Evolutionary conservation across 2,113 vertebrate genomes (phyloP).

Genomic region (Lepus americanus): DNA sequence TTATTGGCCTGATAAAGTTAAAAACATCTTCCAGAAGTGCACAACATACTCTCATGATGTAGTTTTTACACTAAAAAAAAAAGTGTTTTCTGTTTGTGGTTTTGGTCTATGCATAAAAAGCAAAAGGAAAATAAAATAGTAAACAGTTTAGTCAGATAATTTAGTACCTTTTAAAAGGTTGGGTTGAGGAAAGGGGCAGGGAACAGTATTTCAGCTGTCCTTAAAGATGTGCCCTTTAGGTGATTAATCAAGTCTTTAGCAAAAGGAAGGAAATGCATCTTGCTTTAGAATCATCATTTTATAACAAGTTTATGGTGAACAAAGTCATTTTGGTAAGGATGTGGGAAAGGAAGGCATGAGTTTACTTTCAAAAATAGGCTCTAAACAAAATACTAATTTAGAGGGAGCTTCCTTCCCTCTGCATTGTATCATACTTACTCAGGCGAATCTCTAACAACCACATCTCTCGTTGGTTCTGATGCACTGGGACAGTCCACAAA

Average conservation of each 20-base stretch:
- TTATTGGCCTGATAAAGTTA: slow-evolving; percentile 34
- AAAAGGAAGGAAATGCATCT: slow-evolving; percentile 74
- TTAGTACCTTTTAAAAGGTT: slow-evolving; percentile 62
- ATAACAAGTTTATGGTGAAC: slow-evolving; percentile 56
- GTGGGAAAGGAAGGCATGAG: slow-evolving; percentile 73
- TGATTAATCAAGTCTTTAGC: slow-evolving; percentile 61
- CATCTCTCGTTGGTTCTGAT: neutral
- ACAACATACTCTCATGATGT: neutral
- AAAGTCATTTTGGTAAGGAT: slow-evolving; percentile 76
- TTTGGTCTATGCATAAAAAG: slow-evolving; percentile 50
- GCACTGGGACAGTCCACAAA: neutral
- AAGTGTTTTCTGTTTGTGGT: slow-evolving; percentile 32
- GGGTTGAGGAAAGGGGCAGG: neutral
- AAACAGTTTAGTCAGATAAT: slow-evolving; percentile 58
- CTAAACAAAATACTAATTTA: slow-evolving; percentile 45
- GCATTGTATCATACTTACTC: neutral
- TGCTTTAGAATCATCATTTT: slow-evolving; percentile 53
- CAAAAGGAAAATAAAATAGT: slow-evolving; percentile 52
- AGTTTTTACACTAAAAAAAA: neutral
- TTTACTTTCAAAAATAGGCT: slow-evolving; percentile 71
- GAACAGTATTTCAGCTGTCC: slow-evolving; percentile 12
- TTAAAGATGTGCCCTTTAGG: slow-evolving; percentile 46
- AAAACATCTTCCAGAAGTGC: slow-evolving; percentile 36
- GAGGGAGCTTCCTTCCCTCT: slow-evolving; percentile 29
- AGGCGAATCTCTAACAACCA: neutral